Evolutionary conservation across 2,888 invertebrate species (phyloP), one percentile per base, ranked within the genome.

Genomic region (Monoplex corrugatus): DNA sequence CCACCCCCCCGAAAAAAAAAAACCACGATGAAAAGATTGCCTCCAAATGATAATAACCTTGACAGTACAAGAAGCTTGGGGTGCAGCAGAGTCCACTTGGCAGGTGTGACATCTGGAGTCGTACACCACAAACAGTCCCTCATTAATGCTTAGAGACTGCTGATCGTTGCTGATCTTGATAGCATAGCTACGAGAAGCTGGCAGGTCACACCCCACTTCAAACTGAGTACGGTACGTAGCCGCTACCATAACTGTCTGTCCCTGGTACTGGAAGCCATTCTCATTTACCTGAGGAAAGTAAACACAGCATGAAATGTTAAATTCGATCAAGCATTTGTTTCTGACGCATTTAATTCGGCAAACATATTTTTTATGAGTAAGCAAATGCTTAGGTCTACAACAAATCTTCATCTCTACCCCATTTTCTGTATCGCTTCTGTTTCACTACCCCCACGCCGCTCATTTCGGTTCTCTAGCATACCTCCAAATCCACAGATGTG

Each of bases 141-240:
- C 78, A 1, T 86, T 83, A 1, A 16, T 0, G 86, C 92, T 92
- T 10, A n/a, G 35, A 6, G 40, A 32, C 43, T 6, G 35, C 8
- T 84, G 88, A 72, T 92, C 89, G 84, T 92, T 93, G 75, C 92
- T 92, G 89, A 93, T 78, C 75, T 45, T 83, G 43, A 93, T 88
- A 16, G 87, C 84, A 50, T 92, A 92, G 88, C 92, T 92, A n/a
- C 89, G 86, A 35, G 78, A 45, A 8, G 87, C 50, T n/a, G 92
- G 91, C n/a, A 92, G 78, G n/a, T 88, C 75, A 85, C 93, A 93
- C 2, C 80, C 5, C 44, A 92, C 90, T 38, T 87, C 40, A 16
- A 87, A 90, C 50, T 89, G 72, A 86, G 89, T 91, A 50, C 89
- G 89, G 88, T 84, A 91, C 32, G 63, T 86, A 2, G 91, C 92